Evolutionary conservation across 2,888 invertebrate species (phyloP), one percentile per base, ranked within the genome.

Genomic region (Conomelus anceps): DNA sequence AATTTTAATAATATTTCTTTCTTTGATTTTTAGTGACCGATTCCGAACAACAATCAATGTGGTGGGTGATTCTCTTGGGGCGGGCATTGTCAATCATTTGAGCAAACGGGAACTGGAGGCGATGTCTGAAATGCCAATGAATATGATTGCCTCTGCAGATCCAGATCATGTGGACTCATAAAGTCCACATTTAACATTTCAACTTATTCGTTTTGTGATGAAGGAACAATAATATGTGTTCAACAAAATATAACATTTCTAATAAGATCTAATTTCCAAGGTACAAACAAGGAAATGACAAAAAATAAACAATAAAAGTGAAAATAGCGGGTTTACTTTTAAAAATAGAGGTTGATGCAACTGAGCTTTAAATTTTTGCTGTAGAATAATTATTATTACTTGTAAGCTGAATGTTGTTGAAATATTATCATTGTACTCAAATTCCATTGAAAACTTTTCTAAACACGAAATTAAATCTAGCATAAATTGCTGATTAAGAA

Each of bases 11-110:
- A n/a, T n/a, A n/a, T n/a, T 11, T 26, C 84, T 84, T 84, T 17
- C 23, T 23, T 90, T 91, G 29, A 89, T 90, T 94, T 94, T 23
- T 93, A 97, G 97, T 90, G 97, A 97, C 93, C 96, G 97, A 91
- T 97, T 97, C 95, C 95, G 97, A 93, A 96, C 98, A 92, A 96
- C 97, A 92, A 95, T 99, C 92, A 99, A 99, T 93, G 99, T 99
- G 34, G 96, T 98, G 93, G 99, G 99, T 92, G 99, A 99, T 93
- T 97, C 98, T 17, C 94, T 99, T 90, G 99, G 99, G 85, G 98
- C 99, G 86, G 97, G 97, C 90, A 96, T 99, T 89, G 98, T 99
- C 29, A 96, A 97, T 92, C 96, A 97, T 91, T 94, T 98, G 91
- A 98, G 98, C 90, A 95, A 96, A 92, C 95, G 95, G 17, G 98